These are phyloP conservation scores for Eupithecia exiguata DNA, from an alignment of 2,888 invertebrate genomes.

Conservation along the genomic window DNA sequence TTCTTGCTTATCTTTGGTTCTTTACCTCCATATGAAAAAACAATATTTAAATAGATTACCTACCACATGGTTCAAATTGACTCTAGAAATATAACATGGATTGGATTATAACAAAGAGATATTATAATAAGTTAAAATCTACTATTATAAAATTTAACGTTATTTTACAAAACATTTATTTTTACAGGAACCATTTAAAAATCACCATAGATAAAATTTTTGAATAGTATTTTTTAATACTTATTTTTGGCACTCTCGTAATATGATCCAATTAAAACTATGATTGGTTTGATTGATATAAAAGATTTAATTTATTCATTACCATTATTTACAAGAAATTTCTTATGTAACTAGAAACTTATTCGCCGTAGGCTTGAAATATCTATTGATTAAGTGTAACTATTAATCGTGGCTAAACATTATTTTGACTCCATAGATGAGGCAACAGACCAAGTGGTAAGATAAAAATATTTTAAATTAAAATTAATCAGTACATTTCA, in stretches of 20 bases:
- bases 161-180: constrained; percentile 35
- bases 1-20: not conserved
- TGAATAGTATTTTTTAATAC: constrained; percentile 23
- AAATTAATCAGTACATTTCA: constrained; percentile 83
- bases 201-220: constrained; percentile 27
- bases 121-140: constrained; percentile 9
- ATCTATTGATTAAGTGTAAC: constrained; percentile 13
- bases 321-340: constrained; percentile 23
- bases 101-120: not conserved
- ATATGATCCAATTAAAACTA: constrained; percentile 31
- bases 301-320: constrained; percentile 27
- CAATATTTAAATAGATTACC: not conserved
- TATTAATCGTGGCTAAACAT: constrained; percentile 31
- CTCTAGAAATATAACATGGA: constrained; percentile 2
- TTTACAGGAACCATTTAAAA: constrained; percentile 41
- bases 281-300: constrained; percentile 31
- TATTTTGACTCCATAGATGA: constrained; percentile 69
- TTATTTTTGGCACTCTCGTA: constrained; percentile 41
- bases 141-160: constrained; percentile 17
- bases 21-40: not conserved
- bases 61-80: constrained; percentile 9
- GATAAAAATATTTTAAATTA: constrained; percentile 74
- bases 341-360: constrained; percentile 12
- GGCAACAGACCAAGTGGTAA: constrained; percentile 70
- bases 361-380: constrained; percentile 14